Conservation (phyloP, 2,888 invertebrate genomes). For the Drosophila borborema region DNA sequence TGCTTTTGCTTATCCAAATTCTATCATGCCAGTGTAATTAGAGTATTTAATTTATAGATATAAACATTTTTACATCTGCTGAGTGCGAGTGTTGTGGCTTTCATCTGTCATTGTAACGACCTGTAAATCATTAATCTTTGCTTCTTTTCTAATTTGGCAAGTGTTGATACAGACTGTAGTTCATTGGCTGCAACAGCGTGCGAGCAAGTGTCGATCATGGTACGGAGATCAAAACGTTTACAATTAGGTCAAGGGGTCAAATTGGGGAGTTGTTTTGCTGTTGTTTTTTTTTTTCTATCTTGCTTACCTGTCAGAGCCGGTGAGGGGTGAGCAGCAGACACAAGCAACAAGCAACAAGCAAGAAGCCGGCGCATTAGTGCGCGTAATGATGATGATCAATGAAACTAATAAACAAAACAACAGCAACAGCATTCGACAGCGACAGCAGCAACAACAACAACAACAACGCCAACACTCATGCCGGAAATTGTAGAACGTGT, state of each 20-base stretch:
- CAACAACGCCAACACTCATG: slow-evolving; percentile 69
- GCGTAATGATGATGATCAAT: slow-evolving; percentile 77
- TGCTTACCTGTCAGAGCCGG: slow-evolving; percentile 8
- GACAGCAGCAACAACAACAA: slow-evolving; percentile 38
- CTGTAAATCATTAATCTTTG: not conserved
- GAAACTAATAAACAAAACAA: slow-evolving; percentile 65
- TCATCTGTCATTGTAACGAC: not conserved
- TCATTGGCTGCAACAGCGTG: slow-evolving; percentile 7
- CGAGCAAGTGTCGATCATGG: slow-evolving; percentile 35
- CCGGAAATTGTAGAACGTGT: slow-evolving; percentile 81
- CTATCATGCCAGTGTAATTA: not conserved
- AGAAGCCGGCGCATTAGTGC: slow-evolving; percentile 37
- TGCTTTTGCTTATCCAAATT: not conserved
- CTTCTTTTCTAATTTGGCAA: not conserved
- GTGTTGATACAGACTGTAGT: slow-evolving; percentile 8
- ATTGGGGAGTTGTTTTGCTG: slow-evolving; percentile 6
- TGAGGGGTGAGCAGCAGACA: not conserved
- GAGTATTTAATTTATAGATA: not conserved
- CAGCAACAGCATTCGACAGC: slow-evolving; percentile 21
- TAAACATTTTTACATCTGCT: not conserved
- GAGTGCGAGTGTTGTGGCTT: not conserved
- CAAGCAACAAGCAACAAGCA: not conserved
- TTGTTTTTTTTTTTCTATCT: slow-evolving; percentile 4
- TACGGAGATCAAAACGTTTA: slow-evolving; percentile 38
- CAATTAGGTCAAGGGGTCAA: slow-evolving; percentile 62